A percentile compares a stretch with the other conserved stretches of the same genome.
phyloP scores from a whole-genome alignment of 2,113 vertebrate species.

The Platichthys stellatus region DNA sequence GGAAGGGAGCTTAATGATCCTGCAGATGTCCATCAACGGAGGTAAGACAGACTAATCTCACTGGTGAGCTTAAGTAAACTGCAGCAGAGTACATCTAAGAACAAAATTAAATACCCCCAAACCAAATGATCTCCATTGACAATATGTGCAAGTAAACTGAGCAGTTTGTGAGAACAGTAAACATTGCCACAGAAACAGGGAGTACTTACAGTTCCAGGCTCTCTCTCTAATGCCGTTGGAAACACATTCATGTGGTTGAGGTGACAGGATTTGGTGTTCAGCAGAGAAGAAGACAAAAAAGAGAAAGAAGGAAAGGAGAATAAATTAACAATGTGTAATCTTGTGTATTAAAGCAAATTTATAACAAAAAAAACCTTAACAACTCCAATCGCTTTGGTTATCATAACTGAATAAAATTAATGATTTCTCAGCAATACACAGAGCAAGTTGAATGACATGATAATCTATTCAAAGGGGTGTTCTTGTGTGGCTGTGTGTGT shows the following conservation, averaged over 20 bases:
- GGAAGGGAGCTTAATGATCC: slow-evolving; percentile 11
- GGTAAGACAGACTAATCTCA: slow-evolving; percentile 21
- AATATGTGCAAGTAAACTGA: slow-evolving; percentile 21
- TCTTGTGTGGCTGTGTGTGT: slow-evolving; percentile 66
- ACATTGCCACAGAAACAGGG: slow-evolving; percentile 60
- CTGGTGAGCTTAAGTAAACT: slow-evolving; percentile 15
- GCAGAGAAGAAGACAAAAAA: slow-evolving; percentile 27
- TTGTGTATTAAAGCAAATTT: slow-evolving; percentile 5
- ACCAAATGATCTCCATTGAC: slow-evolving; percentile 23
- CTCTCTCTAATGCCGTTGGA: slow-evolving; percentile 91
- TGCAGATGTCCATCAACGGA: slow-evolving; percentile 1
- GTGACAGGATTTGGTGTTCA: slow-evolving; percentile 85
- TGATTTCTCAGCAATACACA: background rate
- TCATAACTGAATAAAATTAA: background rate
- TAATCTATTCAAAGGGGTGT: background rate
- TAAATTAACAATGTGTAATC: slow-evolving; percentile 21
- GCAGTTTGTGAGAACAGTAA: slow-evolving; percentile 33
- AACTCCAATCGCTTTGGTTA: background rate
- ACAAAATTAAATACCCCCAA: slow-evolving; percentile 34
- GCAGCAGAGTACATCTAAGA: slow-evolving; percentile 10
- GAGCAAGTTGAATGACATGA: background rate
- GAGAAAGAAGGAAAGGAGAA: slow-evolving; percentile 28
- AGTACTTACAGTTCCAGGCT: slow-evolving; percentile 95
- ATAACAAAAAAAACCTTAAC: too few relatives aligned
- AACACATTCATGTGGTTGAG: slow-evolving; percentile 84